A percentile compares a stretch with the other conserved stretches of the same genome.
Conservation (phyloP, 2,888 invertebrate genomes). For the Heliconius hortense region DNA sequence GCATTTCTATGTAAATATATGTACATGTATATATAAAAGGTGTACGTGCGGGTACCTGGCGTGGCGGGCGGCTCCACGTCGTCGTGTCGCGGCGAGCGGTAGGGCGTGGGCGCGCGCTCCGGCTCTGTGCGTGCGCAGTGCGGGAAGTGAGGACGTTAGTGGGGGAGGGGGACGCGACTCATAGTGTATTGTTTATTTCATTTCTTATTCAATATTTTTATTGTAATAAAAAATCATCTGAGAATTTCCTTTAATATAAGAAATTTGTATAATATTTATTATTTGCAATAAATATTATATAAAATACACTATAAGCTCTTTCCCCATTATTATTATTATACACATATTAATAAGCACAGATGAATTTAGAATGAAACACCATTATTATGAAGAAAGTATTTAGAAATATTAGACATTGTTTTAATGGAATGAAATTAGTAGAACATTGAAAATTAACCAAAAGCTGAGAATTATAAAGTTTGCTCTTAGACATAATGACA, state of each 20-base stretch:
- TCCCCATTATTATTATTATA: slow-evolving; percentile 5
- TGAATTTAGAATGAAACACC: slow-evolving; percentile 19
- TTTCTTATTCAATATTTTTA: neutral
- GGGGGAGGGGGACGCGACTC: neutral
- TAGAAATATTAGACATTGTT: neutral
- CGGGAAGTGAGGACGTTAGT: neutral
- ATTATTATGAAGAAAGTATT: slow-evolving; percentile 1
- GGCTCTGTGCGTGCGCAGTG: slow-evolving; percentile 51
- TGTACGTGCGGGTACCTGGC: slow-evolving; percentile 61
- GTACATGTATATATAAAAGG: neutral
- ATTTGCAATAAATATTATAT: neutral
- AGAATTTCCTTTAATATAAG: neutral
- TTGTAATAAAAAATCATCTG: neutral
- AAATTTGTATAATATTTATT: neutral
- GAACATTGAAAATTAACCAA: neutral
- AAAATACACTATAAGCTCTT: slow-evolving; percentile 18
- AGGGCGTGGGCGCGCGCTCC: slow-evolving; percentile 53
- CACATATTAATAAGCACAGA: slow-evolving; percentile 31
- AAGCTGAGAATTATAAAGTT: neutral
- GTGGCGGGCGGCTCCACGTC: slow-evolving; percentile 66
- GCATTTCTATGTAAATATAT: no score
- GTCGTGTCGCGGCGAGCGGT: slow-evolving; percentile 56
- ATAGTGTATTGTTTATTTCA: neutral
- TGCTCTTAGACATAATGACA: slow-evolving; percentile 6
- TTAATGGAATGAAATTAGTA: slow-evolving; percentile 13